Percentiles rank a stretch among this genome's conserved stretches.
phyloP scores from a whole-genome alignment of 1,140 invertebrate genomes.

The Drosophila hydei region DNA sequence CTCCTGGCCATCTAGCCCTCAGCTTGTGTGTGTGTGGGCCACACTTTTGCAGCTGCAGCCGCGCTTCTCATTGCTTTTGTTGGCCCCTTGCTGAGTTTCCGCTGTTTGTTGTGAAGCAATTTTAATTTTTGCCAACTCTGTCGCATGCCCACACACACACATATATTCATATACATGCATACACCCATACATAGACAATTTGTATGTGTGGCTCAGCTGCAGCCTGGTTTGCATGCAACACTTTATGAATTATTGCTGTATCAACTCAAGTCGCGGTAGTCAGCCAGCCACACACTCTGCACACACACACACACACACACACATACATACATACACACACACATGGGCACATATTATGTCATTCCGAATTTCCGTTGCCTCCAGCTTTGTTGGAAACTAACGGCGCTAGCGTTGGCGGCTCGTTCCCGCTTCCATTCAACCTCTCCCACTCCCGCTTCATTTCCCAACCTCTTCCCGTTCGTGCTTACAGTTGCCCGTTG shows the following conservation, averaged over 20 bases:
- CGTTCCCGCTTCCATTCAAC: slow-evolving; percentile 3
- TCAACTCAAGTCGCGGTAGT: slow-evolving; percentile 79
- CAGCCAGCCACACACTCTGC: slow-evolving; percentile 48
- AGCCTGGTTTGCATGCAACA: slow-evolving; percentile 83
- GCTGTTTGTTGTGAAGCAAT: slow-evolving; percentile 81
- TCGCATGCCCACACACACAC: slow-evolving; percentile 60
- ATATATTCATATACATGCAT: slow-evolving; percentile 19
- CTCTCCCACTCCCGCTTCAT: neutral
- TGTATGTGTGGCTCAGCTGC: slow-evolving; percentile 61
- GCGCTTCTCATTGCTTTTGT: slow-evolving; percentile 25
- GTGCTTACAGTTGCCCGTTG: slow-evolving; percentile 54
- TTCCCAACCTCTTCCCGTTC: neutral
- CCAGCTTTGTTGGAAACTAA: slow-evolving; percentile 79
- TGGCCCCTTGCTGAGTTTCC: slow-evolving; percentile 76
- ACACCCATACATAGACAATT: neutral
- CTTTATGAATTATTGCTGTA: slow-evolving; percentile 83
- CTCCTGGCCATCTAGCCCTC: neutral
- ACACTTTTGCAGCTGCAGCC: slow-evolving; percentile 33
- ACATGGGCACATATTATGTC: slow-evolving; percentile 78
- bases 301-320: slow-evolving; percentile 35
- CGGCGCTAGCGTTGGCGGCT: slow-evolving; percentile 52
- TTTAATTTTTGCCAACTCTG: slow-evolving; percentile 80
- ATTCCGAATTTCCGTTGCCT: slow-evolving; percentile 81
- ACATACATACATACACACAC: slow-evolving; percentile 37
- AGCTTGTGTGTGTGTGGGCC: neutral